Base-by-base conservation (phyloP, 1,140 invertebrate species). In the Leguminivora glycinivorella region DNA sequence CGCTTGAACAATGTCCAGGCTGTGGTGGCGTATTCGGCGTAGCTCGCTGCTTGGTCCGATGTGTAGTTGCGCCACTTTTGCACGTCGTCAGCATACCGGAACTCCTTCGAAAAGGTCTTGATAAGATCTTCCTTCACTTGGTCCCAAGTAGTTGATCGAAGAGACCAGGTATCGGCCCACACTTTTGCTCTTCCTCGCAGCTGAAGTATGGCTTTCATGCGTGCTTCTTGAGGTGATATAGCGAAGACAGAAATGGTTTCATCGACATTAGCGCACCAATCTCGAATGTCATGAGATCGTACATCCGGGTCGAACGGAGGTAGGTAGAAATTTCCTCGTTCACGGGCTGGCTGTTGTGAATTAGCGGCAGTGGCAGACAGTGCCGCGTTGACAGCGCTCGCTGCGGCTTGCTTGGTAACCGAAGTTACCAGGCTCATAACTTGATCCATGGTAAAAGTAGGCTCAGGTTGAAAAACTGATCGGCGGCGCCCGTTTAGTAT, bases 241-340 rank as follows among this genome's bases (percentile, higher is more conserved):
- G 68, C 71, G 5, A 78, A 74, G 0, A 12, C 40, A 4, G 31
- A 14, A 25, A 78, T 79, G 2, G 56, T 81, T 56, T 77, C 68
- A 29, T 79, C 75, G 0, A 82, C 72, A 71, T 78, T 70, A 4
- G 72, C 73, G 56, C 80, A 82, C 78, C 75, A 82, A n/a, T 77
- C 79, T 60, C 74, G 70, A 7, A 81, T 75, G 25, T 79, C 77
- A 70, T 79, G 77, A 10, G 77, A 73, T 14, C 74, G 12, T 3
- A 67, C 70, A 43, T 81, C 79, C 0, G 79, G 75, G 43, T 79
- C 70, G 38, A 76, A 77, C 0, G 75, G 75, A 7, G 73, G 77
- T 29, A 77, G 56, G 34, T 76, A 81, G 34, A 80, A 75, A 66
- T 72, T 40, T 7, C 52, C n/a, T 4, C 70, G 67, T 4, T 70